Evolutionary conservation across 1,140 invertebrate species (phyloP).

Genomic region (Scaptomyza montana): DNA sequence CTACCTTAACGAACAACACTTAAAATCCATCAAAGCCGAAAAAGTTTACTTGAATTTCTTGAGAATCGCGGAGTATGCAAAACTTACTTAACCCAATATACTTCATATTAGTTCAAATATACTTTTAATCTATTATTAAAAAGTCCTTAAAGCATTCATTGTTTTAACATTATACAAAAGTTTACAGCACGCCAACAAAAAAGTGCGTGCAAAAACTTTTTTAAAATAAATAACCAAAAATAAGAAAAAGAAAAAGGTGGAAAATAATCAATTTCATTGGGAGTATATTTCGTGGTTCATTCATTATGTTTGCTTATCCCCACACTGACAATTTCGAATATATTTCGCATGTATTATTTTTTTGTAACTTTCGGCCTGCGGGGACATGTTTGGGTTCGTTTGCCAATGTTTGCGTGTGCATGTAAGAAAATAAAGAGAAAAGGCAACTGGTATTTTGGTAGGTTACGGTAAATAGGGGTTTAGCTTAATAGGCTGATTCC

Average conservation of each 20-base stretch:
- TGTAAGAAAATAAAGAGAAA: slow-evolving; percentile 5
- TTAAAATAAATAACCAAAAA: not conserved
- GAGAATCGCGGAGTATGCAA: too few species aligned
- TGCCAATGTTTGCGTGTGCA: slow-evolving; percentile 42
- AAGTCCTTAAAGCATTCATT: too few species aligned
- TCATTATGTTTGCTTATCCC: slow-evolving; percentile 21
- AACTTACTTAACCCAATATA: too few species aligned
- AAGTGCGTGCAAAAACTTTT: not conserved
- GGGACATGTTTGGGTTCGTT: not conserved
- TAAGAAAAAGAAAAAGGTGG: not conserved
- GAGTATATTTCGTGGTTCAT: slow-evolving; percentile 24
- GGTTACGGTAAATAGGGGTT: not conserved
- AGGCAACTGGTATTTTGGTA: slow-evolving; percentile 17
- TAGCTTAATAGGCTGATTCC: slow-evolving; percentile 8
- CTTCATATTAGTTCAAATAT: too few species aligned
- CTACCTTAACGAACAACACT: too few species aligned
- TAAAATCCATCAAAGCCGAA: too few species aligned
- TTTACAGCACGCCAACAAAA: not conserved
- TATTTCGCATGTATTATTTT: not conserved
- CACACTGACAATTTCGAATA: not conserved
- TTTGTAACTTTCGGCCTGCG: not conserved
- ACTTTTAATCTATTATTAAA: too few species aligned
- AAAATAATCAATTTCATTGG: slow-evolving; percentile 37
- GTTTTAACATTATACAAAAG: not conserved
- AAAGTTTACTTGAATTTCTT: too few species aligned